Evolutionary conservation across 2,797 vertebrate genomes (phyloP).

Genomic region (Eutrigla gurnardus): DNA sequence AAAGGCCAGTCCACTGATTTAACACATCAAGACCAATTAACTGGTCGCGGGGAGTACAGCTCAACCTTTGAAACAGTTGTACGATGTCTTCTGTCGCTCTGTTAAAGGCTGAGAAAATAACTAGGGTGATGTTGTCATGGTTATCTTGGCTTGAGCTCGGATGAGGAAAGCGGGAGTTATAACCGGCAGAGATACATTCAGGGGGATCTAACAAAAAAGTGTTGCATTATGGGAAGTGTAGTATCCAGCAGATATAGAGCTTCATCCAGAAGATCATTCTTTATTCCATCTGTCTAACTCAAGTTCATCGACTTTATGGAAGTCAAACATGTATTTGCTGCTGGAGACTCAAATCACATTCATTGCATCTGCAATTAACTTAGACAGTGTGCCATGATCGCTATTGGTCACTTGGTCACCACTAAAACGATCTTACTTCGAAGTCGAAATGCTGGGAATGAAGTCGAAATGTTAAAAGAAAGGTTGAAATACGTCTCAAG

Average conservation of each 20-base stretch:
- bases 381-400: background rate
- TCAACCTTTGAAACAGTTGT: background rate
- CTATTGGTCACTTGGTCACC: background rate
- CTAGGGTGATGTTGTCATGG: background rate
- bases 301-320: background rate
- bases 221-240: background rate
- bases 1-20: background rate
- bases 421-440: background rate
- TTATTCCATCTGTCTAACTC: background rate
- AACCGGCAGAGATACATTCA: background rate
- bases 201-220: background rate
- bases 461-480: too few species aligned
- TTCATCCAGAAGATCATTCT: background rate
- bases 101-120: background rate
- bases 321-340: background rate
- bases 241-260: background rate
- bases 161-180: background rate
- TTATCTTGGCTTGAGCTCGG: background rate
- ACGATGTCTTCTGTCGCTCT: background rate
- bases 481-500: too few species aligned
- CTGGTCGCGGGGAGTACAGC: background rate
- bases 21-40: slow-evolving; percentile 15
- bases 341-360: too few species aligned
- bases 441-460: too few species aligned
- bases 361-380: too few species aligned